Percentiles rank a stretch among this genome's conserved stretches.
phyloP scores from a whole-genome alignment of 2,888 invertebrate species.

The Leptinotarsa juncta region DNA sequence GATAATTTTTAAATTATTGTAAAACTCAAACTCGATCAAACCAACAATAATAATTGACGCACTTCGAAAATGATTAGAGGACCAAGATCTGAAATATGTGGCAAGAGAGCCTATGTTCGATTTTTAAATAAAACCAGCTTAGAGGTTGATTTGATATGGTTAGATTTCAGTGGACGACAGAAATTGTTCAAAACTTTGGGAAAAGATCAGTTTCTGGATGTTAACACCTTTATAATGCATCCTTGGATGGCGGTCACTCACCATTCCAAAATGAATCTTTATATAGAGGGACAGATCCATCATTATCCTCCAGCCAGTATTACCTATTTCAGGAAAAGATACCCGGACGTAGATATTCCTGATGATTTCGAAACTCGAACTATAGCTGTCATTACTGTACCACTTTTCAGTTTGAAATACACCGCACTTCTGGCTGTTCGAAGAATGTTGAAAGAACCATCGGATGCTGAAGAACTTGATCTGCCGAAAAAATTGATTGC shows the following conservation, averaged over 20 bases:
- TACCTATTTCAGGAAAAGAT: conserved; percentile 49
- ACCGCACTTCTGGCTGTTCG: conserved; percentile 67
- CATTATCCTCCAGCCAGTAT: conserved; percentile 66
- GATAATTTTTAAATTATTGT: background rate
- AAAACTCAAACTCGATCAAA: background rate
- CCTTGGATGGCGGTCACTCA: conserved; percentile 87
- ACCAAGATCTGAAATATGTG: background rate
- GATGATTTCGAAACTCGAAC: conserved; percentile 51
- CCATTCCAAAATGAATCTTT: conserved; percentile 75
- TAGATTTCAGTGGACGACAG: conserved; percentile 77
- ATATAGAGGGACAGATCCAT: conserved; percentile 68
- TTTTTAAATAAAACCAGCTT: conserved; percentile 73
- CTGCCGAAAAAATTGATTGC: conserved; percentile 65
- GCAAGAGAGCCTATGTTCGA: conserved; percentile 67
- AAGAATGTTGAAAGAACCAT: conserved; percentile 58
- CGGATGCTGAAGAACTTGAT: conserved; percentile 62
- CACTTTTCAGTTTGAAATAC: conserved; percentile 67
- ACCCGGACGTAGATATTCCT: conserved; percentile 45
- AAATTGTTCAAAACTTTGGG: conserved; percentile 73
- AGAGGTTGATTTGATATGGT: conserved; percentile 77
- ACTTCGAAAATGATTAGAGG: background rate
- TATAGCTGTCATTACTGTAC: conserved; percentile 69
- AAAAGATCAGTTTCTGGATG: conserved; percentile 69
- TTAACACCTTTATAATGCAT: conserved; percentile 84
- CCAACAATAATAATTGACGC: too few species aligned